Evolutionary conservation across 1,140 invertebrate genomes (phyloP), one percentile per base, ranked within the genome.

Genomic region (Bombus turneri): DNA sequence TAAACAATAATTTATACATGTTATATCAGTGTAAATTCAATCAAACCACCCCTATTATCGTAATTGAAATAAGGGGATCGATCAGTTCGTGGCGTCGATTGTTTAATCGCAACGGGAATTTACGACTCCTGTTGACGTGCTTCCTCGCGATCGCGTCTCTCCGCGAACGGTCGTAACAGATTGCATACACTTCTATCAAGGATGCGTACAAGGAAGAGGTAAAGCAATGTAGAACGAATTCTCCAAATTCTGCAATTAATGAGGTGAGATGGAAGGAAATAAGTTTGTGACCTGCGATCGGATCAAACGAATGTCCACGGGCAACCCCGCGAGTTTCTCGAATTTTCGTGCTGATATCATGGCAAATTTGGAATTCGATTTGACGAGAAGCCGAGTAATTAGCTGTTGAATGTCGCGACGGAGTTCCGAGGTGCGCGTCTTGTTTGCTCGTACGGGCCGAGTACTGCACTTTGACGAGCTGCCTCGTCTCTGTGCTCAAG

Each of bases 311-410:
- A 34, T 41, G 59, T 31, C 41, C 18, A 41, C 18, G 13, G 83
- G 47, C 18, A 13, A 59, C 66, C 18, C 13, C 13, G 47, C 22
- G 25, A 43, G 43, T 28, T 47, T 22, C 22, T 41, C 25, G 81
- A 87, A 88, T 87, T 88, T 25, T 15, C 25, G 13, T 28, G 88
- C 68, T 69, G 47, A 83, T 83, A 86, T 78, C 76, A 71, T 15
- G 59, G 64, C 9, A 76, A 83, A 89, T 89, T 75, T 68, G 76
- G 37, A 80, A 88, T 88, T 89, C 64, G 71, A 64, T 88, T 83
- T 83, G 59, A 47, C 47, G 79, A 59, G 80, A 81, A 83, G 68
- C 57, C 47, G 59, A 78, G 75, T 90, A 90, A 91, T 86, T 90
- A 88, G 39, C 43, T 18, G 66, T 62, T 62, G 74, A 90, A 84